Conservation (phyloP, 2,113 vertebrate species). For the Donacobius atricapilla region DNA sequence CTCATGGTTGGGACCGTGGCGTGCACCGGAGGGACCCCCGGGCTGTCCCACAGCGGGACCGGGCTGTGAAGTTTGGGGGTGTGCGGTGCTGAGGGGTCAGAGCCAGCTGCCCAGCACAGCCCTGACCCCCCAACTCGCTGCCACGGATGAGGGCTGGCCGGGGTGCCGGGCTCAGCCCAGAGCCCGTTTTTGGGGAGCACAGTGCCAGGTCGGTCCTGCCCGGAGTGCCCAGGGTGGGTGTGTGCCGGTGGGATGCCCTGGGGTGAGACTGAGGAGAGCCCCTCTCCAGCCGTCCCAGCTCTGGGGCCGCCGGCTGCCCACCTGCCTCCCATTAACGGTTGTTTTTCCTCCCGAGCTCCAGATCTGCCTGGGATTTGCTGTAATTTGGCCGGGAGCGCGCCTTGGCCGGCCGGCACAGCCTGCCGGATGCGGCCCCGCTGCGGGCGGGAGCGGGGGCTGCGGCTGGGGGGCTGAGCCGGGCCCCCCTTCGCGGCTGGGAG, state of each 20-base stretch:
- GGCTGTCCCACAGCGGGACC: rapidly evolving
- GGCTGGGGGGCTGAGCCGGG: not conserved
- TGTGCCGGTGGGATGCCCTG: rapidly evolving
- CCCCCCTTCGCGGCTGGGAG: not conserved
- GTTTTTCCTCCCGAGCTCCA: conserved; percentile 42
- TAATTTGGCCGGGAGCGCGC: conserved; percentile 17
- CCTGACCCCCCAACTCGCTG: rapidly evolving
- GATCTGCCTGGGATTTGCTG: conserved; percentile 48
- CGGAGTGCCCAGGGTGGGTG: not conserved
- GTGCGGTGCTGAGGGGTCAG: rapidly evolving
- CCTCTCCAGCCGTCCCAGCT: rapidly evolving
- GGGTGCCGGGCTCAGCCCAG: not conserved
- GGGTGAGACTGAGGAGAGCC: not conserved
- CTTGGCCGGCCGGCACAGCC: conserved; percentile 8
- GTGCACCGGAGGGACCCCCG: rapidly evolving
- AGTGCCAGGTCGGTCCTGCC: rapidly evolving
- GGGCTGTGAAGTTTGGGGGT: not conserved
- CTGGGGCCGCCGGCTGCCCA: not conserved
- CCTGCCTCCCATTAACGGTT: conserved; percentile 58
- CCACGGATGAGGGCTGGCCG: rapidly evolving
- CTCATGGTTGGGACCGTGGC: rapidly evolving
- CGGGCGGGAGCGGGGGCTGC: not conserved
- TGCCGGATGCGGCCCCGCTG: conserved; percentile 33
- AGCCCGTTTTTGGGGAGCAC: not conserved
- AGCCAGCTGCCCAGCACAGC: not conserved